Percentiles rank a stretch among this genome's conserved stretches.
These are phyloP conservation scores for Phylloscopus trochiloides DNA, from an alignment of 2,113 vertebrate species.

Conservation along the genomic window DNA sequence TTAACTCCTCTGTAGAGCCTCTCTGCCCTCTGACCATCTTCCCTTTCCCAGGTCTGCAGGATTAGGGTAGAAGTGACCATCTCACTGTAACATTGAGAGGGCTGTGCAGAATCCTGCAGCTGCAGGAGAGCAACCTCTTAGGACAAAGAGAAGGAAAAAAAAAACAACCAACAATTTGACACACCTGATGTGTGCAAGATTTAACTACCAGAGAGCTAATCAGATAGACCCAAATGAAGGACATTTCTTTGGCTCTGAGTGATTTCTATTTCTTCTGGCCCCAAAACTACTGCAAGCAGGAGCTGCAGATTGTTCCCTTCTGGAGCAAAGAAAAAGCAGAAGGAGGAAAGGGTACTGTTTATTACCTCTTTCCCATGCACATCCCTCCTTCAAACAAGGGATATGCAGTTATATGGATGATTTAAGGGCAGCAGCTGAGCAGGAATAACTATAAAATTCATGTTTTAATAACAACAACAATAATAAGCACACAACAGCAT, in stretches of 20 bases:
- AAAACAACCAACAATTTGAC: background rate
- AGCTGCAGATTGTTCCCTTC: background rate
- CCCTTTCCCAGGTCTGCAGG: background rate
- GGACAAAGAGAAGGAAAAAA: background rate
- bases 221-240: background rate
- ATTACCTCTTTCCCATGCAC: background rate
- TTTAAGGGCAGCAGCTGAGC: conserved; percentile 40
- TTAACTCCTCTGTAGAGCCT: background rate
- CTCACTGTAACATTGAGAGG: background rate
- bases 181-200: background rate
- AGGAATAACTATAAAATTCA: conserved; percentile 52
- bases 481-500: conserved; percentile 53
- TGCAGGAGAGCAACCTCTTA: background rate
- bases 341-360: background rate
- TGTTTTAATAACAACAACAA: conserved; percentile 62
- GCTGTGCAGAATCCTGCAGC: background rate
- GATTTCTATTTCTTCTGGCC: background rate
- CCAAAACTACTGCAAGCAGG: background rate
- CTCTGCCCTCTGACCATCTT: accelerated
- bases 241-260: background rate
- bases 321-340: conserved; percentile 15
- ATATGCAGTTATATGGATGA: background rate
- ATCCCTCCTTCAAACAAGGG: conserved; percentile 9
- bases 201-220: background rate
- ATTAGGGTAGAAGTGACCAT: background rate